Percentiles rank a stretch among this genome's conserved stretches.
Evolutionary conservation across 2,113 vertebrate genomes (phyloP).

Genomic region (Chelonoidis abingdonii): DNA sequence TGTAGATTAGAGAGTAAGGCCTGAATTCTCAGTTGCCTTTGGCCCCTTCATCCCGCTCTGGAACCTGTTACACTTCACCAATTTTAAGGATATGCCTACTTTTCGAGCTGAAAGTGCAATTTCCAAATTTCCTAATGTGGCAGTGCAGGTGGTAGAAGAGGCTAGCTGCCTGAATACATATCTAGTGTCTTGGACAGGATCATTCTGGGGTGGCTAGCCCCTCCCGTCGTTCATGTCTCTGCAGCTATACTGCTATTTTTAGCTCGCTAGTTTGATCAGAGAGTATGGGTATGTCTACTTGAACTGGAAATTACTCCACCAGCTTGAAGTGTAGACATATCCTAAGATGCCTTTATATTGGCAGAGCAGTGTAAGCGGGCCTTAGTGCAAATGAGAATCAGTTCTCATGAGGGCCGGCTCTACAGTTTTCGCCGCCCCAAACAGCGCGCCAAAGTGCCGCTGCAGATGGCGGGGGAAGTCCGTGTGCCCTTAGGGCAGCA

Average conservation of each 20-base stretch:
- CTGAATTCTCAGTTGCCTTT: background rate
- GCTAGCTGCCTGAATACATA: background rate
- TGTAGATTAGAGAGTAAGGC: conserved; percentile 49
- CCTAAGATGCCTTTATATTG: background rate
- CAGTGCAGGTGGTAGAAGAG: background rate
- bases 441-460: no score
- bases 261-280: background rate
- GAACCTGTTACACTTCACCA: background rate
- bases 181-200: background rate
- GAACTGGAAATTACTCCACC: background rate
- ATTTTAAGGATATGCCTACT: background rate
- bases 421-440: no score
- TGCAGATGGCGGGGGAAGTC: no score
- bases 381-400: conserved; percentile 34
- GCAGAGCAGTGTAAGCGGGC: background rate
- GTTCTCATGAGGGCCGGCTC: background rate
- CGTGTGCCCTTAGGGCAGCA: no score
- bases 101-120: background rate
- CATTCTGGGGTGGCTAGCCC: background rate
- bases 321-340: background rate
- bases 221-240: background rate
- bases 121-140: background rate
- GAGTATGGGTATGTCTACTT: background rate
- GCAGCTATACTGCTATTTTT: background rate
- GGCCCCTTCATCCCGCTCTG: background rate